These are phyloP conservation scores for Clarias laeviceps DNA, from an alignment of 2,797 vertebrate genomes.

Conservation along the genomic window DNA sequence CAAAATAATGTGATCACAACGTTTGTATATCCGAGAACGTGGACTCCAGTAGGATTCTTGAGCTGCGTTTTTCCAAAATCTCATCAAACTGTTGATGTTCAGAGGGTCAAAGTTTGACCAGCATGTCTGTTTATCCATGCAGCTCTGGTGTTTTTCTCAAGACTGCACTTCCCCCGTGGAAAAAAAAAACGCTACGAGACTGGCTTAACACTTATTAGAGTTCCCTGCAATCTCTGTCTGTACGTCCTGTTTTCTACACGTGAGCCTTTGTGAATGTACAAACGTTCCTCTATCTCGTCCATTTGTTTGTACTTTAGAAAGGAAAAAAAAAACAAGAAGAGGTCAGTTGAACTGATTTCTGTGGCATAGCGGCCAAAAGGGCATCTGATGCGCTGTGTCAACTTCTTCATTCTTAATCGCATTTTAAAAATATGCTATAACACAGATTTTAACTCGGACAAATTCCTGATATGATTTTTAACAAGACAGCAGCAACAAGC, in stretches of 20 bases:
- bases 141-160: conserved; percentile 30
- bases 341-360: conserved; percentile 68
- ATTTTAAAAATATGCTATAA: conserved; percentile 42
- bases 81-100: conserved; percentile 32
- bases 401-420: conserved; percentile 22
- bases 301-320: conserved; percentile 60
- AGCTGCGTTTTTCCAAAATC: conserved; percentile 33
- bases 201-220: conserved; percentile 41
- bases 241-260: conserved; percentile 66
- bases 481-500: conserved; percentile 25
- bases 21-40: conserved; percentile 52
- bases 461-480: conserved; percentile 5
- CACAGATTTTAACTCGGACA: conserved; percentile 15
- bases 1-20: conserved; percentile 27
- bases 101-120: conserved; percentile 58
- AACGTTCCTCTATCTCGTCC: conserved; percentile 58
- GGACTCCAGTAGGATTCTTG: conserved; percentile 21
- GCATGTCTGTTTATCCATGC: conserved; percentile 60
- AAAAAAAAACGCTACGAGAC: conserved; percentile 50
- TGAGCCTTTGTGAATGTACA: conserved; percentile 78
- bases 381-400: conserved; percentile 41
- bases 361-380: conserved; percentile 42
- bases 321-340: conserved; percentile 54
- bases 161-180: conserved; percentile 49
- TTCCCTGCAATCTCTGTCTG: conserved; percentile 57